Evolutionary conservation across 2,113 vertebrate species (phyloP).

Genomic region (Miniopterus natalensis): DNA sequence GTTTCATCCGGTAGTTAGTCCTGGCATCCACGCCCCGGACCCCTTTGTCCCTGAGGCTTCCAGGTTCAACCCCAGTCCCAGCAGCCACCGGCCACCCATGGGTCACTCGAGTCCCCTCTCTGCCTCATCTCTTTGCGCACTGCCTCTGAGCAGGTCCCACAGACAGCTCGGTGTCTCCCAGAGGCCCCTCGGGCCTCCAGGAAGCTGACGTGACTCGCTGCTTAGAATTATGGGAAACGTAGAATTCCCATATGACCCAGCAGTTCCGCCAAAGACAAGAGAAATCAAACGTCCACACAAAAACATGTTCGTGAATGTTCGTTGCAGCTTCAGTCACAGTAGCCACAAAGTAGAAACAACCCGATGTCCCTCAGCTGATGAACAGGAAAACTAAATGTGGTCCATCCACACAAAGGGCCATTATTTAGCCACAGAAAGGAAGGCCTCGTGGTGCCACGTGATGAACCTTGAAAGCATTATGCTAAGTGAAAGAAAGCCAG

Average conservation of each 20-base stretch:
- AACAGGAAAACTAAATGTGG: neutral
- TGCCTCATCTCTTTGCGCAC: conserved; percentile 1
- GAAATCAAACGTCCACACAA: neutral
- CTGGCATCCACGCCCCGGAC: accelerated
- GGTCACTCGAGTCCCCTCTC: conserved; percentile 55
- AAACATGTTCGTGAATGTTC: accelerated
- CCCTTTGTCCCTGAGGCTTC: neutral
- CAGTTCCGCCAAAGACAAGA: neutral
- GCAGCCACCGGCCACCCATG: neutral
- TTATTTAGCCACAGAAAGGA: neutral
- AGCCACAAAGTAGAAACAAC: neutral
- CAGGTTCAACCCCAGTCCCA: neutral
- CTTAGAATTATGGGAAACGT: neutral
- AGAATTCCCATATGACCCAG: neutral
- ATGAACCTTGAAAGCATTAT: neutral
- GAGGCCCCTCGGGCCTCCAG: conserved; percentile 21
- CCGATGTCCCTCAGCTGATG: accelerated
- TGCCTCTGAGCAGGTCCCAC: conserved; percentile 60
- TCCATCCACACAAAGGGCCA: accelerated
- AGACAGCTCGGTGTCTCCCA: neutral
- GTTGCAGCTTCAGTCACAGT: accelerated
- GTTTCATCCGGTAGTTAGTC: accelerated
- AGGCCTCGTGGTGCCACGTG: accelerated
- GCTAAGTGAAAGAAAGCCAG: neutral
- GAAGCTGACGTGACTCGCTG: conserved; percentile 13